These are phyloP conservation scores for Saguinus midas DNA, from an alignment of 2,113 vertebrate genomes.

Conservation along the genomic window DNA sequence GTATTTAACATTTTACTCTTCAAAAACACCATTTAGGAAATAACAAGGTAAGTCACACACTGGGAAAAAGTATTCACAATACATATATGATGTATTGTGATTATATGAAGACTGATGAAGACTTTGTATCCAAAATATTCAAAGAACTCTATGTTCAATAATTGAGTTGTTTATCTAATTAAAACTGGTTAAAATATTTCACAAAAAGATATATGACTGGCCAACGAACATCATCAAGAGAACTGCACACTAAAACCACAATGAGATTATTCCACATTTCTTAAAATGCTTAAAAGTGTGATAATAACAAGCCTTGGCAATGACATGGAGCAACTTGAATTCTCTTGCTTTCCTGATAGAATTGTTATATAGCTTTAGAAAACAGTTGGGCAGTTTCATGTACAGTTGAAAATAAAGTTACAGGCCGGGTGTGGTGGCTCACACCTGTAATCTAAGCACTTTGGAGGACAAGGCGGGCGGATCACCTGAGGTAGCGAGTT, in stretches of 20 bases:
- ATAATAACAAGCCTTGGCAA: not conserved
- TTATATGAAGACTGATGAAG: not conserved
- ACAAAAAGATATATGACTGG: not conserved
- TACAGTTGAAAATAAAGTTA: not conserved
- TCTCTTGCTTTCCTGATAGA: not conserved
- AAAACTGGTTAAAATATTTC: not conserved
- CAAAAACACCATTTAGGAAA: slow-evolving; percentile 29
- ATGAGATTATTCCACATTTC: not conserved
- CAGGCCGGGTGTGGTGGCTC: not conserved
- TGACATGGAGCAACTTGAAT: not conserved
- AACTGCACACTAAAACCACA: not conserved
- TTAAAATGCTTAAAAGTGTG: not conserved
- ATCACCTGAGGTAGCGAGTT: too few relatives aligned
- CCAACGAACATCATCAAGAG: not conserved
- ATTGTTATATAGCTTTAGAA: not conserved
- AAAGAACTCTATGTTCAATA: not conserved
- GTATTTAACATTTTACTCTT: slow-evolving; percentile 24
- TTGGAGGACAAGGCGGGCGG: too few relatives aligned
- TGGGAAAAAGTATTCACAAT: slow-evolving; percentile 13
- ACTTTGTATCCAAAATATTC: not conserved
- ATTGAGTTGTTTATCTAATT: not conserved
- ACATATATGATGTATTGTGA: not conserved
- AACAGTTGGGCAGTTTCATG: not conserved
- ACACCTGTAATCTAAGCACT: too few relatives aligned
- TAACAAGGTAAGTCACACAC: not conserved